Conservation (phyloP, 2,797 vertebrate species). For the Malurus splendens region DNA sequence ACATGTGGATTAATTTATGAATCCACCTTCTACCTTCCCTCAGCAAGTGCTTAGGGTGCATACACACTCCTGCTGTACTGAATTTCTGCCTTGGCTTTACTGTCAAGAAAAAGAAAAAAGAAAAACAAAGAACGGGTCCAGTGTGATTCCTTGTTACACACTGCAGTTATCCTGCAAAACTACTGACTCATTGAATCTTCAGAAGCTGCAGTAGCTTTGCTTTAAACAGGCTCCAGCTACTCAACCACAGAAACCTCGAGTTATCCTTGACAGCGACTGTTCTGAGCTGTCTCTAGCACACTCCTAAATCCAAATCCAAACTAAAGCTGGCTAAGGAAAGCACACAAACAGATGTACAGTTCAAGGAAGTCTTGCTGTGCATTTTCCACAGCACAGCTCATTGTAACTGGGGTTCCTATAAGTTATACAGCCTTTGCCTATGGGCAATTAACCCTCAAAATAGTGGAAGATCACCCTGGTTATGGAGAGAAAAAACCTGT, state of each 20-base stretch:
- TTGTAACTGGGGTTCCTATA: background rate
- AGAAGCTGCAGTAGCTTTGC: background rate
- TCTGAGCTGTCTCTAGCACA: background rate
- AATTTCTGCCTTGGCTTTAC: background rate
- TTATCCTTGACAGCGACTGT: background rate
- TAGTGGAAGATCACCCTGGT: background rate
- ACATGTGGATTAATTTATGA: fast-evolving
- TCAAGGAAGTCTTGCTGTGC: background rate
- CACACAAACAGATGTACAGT: background rate
- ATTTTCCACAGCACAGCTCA: background rate
- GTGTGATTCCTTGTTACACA: background rate
- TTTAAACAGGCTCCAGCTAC: background rate
- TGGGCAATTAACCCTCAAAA: background rate
- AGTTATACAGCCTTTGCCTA: background rate
- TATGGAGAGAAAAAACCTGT: background rate
- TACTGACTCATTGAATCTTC: fast-evolving
- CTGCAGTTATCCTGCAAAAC: background rate
- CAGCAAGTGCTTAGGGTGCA: background rate
- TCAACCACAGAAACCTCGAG: background rate
- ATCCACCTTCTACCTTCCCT: background rate
- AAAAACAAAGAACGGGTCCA: background rate
- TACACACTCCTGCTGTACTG: background rate
- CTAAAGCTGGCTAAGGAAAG: background rate
- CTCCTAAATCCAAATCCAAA: background rate
- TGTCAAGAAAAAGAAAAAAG: background rate